Base-by-base conservation (phyloP, 2,113 vertebrate species). In the Amia ocellicauda region DNA sequence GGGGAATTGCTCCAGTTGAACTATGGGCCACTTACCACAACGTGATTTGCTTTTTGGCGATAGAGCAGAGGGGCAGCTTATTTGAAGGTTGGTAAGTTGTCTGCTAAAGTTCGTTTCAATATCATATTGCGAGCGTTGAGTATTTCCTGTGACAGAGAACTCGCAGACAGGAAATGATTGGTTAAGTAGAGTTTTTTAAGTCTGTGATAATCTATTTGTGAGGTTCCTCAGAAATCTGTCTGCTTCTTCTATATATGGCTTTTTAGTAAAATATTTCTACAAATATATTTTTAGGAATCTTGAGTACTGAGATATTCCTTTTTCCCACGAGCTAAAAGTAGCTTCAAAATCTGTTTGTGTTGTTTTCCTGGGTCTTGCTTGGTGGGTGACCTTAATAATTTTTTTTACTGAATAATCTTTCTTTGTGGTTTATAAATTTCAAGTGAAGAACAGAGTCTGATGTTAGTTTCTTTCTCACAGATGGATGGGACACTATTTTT, bases 71-170 rank as follows among this genome's bases (percentile, higher is more conserved):
- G 68, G 68, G 66, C 65, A 71, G 70, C 19, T 31, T 71, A 22
- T 58, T 57, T 9, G 4, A 47, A 4, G n/a, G 54, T 70, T 13
- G 78, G 75, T 76, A 70, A 76, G 75, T 77, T 24, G 43, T 50
- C 26, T 75, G 40, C 10, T 20, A 19, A 58, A 50, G 24, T 22
- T 61, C 74, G 63, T 54, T 62, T 41, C 68, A 67, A 29, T 45
- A 11, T 36, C 23, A 19, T 42, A 24, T 26, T 61, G 75, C 72
- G 78, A 73, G 75, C 75, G 77, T 76, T 66, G 75, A 40, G 77
- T 67, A 80, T 84, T 90, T 90, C 88, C 86, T 87, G 86, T 87
- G 64, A 71, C 50, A 26, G 70, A 57, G 58, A 27, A 60, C 60
- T 61, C 47, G 47, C 52, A 68, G 74, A 80, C 82, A 86, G 88